Conservation (phyloP, 2,797 vertebrate genomes). For the Sternotherus odoratus region DNA sequence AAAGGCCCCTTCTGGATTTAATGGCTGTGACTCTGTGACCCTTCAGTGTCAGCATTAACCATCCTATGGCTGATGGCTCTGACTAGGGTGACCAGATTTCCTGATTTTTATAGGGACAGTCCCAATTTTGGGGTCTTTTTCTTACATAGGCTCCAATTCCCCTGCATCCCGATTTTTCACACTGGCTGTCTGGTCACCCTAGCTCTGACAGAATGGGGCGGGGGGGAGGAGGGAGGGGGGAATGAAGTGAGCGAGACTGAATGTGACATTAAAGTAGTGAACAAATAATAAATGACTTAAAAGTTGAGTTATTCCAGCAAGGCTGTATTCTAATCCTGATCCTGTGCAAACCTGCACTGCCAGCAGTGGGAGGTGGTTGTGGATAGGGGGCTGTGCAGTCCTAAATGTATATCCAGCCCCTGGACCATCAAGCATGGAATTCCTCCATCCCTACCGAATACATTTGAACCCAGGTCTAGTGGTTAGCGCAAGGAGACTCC, state of each 20-base stretch:
- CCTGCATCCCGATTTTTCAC: too few species aligned
- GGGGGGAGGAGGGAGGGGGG: not conserved
- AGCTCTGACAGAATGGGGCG: not conserved
- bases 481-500: not conserved
- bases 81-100: too few species aligned
- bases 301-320: not conserved
- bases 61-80: not conserved
- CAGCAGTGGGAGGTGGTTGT: not conserved
- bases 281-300: not conserved
- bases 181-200: too few species aligned
- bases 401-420: not conserved
- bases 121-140: too few species aligned
- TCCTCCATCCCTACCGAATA: not conserved
- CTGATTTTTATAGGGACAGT: too few species aligned
- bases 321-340: not conserved
- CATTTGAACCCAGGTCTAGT: not conserved
- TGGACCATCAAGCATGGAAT: not conserved
- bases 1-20: not conserved
- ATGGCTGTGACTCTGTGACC: not conserved
- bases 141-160: too few species aligned
- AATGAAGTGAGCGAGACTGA: fast-evolving
- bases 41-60: not conserved
- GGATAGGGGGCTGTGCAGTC: not conserved
- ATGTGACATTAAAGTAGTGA: not conserved
- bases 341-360: not conserved